These are phyloP conservation scores for Echinops telfairi DNA, from an alignment of 2,113 vertebrate species.

Conservation along the genomic window DNA sequence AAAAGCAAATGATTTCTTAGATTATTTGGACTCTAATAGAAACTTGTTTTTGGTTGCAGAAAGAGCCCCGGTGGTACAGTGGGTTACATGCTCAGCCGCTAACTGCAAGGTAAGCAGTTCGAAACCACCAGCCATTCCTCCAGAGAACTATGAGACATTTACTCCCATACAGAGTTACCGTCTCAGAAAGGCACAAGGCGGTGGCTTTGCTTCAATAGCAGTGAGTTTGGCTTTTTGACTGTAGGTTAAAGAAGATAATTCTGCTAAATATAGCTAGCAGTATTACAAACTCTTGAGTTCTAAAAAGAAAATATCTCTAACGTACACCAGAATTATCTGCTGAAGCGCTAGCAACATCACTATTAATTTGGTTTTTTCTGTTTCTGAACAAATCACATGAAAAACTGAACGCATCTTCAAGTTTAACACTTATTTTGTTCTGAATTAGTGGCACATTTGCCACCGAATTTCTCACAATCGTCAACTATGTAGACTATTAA, in stretches of 20 bases:
- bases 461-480: neutral
- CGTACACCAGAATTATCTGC: neutral
- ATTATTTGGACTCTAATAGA: neutral
- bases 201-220: no score
- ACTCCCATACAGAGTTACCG: no score
- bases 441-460: neutral
- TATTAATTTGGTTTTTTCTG: neutral
- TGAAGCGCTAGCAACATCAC: neutral
- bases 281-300: neutral
- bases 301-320: constrained; percentile 4
- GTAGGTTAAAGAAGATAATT: no score
- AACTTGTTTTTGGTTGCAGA: no score
- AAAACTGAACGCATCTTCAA: neutral
- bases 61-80: no score
- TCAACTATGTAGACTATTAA: neutral
- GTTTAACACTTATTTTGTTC: neutral
- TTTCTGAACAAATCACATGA: constrained; percentile 30
- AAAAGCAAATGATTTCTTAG: neutral
- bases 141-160: no score
- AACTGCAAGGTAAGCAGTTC: no score
- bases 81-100: no score
- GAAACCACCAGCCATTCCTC: no score
- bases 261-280: neutral
- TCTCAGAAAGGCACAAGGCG: no score
- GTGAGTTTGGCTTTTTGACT: no score